phyloP scores from a whole-genome alignment of 2,113 vertebrate genomes.

The Anguilla japonica region DNA sequence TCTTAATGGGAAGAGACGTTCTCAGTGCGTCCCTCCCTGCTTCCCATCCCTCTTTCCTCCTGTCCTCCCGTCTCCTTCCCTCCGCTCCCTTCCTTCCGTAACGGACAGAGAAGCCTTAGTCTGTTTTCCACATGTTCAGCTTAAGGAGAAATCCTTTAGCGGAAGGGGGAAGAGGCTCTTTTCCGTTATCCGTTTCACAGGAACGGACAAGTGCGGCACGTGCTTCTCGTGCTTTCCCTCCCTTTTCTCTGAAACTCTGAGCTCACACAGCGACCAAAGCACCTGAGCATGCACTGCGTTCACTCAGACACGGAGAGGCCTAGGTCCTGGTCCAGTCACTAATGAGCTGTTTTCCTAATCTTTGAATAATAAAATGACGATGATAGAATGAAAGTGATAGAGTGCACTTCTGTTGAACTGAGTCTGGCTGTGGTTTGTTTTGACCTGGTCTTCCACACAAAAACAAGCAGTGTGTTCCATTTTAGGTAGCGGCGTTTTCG shows the following conservation, averaged over 20 bases:
- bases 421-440: background rate
- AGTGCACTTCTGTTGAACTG: background rate
- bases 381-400: background rate
- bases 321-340: background rate
- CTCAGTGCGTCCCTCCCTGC: background rate
- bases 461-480: background rate
- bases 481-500: background rate
- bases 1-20: background rate
- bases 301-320: background rate
- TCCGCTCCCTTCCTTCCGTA: background rate
- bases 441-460: background rate
- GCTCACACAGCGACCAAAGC: background rate
- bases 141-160: constrained; percentile 52
- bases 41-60: constrained; percentile 24
- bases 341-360: background rate
- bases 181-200: constrained; percentile 57
- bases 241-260: background rate
- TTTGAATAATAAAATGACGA: background rate
- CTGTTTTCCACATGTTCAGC: constrained; percentile 57
- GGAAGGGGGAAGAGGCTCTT: constrained; percentile 31
- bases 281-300: background rate
- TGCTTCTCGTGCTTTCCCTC: background rate
- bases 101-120: constrained; percentile 16
- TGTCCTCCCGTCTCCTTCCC: constrained; percentile 17
- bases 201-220: constrained; percentile 18